phyloP scores from a whole-genome alignment of 2,113 vertebrate species.

The Tragelaphus buxtoni region DNA sequence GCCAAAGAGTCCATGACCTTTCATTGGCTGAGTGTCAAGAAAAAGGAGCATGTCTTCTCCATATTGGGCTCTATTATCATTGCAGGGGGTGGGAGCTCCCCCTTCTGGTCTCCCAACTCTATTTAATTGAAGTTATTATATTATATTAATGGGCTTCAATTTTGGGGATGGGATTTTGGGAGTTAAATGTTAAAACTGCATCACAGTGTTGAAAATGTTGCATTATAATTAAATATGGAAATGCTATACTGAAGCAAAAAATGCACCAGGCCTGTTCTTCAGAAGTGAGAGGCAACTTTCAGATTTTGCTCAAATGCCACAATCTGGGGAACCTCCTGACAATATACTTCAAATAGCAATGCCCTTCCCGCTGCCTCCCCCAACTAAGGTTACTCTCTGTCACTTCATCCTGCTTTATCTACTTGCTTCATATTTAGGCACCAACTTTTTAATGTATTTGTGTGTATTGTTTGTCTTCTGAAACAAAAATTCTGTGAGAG shows the following conservation, averaged over 20 bases:
- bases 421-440: neutral
- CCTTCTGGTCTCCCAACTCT: neutral
- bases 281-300: neutral
- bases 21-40: neutral
- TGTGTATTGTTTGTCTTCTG: neutral
- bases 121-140: neutral
- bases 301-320: neutral
- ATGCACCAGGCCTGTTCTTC: neutral
- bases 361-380: too few relatives aligned
- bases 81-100: neutral
- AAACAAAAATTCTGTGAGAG: neutral
- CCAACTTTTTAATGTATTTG: neutral
- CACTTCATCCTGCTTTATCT: neutral
- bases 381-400: neutral
- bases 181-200: neutral
- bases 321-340: neutral
- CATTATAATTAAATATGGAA: neutral
- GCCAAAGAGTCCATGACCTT: neutral
- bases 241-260: neutral
- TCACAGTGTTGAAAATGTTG: neutral
- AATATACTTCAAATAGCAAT: neutral
- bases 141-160: neutral
- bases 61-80: neutral
- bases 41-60: neutral
- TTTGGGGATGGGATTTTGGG: neutral